These are phyloP conservation scores for Chymomyza caudatula DNA, from an alignment of 2,888 invertebrate genomes.

Conservation along the genomic window DNA sequence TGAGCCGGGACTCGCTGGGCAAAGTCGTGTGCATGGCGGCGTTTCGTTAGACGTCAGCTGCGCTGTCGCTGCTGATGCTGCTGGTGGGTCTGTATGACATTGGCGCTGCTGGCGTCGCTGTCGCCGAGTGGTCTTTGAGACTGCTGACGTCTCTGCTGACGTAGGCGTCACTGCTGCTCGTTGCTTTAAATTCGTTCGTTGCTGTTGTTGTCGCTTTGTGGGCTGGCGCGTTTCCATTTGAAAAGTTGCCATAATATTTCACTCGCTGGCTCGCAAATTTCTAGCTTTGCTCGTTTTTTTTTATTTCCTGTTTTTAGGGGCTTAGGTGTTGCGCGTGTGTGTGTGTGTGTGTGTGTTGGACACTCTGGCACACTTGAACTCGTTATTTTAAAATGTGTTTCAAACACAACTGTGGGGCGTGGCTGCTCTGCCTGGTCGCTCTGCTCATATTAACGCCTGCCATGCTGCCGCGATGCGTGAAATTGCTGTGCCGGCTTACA, in stretches of 20 bases:
- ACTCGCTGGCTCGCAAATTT: constrained; percentile 32
- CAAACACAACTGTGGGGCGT: constrained; percentile 47
- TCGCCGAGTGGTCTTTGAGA: constrained; percentile 7
- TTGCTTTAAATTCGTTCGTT: constrained; percentile 67
- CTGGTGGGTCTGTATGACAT: constrained; percentile 8
- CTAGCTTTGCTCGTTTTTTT: constrained; percentile 35
- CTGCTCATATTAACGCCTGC: constrained; percentile 58
- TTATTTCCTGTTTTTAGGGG: constrained; percentile 21
- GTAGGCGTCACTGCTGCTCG: constrained; percentile 30
- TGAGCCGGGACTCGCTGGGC: constrained; percentile 26
- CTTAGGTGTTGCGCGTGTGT: not conserved
- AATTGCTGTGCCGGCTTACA: constrained; percentile 39
- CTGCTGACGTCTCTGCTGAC: constrained; percentile 7
- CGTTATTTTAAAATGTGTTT: constrained; percentile 15
- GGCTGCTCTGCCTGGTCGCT: constrained; percentile 16
- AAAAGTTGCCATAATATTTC: constrained; percentile 75
- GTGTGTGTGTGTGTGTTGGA: not conserved
- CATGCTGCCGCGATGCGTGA: constrained; percentile 61
- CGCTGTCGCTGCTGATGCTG: constrained; percentile 19
- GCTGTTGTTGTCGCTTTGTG: constrained; percentile 30
- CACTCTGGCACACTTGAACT: not conserved
- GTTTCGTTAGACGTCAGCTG: constrained; percentile 13
- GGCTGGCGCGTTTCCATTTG: constrained; percentile 69
- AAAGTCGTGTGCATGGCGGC: constrained; percentile 45
- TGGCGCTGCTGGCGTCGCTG: constrained; percentile 16